Evolutionary conservation across 2,113 vertebrate species (phyloP).

Genomic region (Menura novaehollandiae): DNA sequence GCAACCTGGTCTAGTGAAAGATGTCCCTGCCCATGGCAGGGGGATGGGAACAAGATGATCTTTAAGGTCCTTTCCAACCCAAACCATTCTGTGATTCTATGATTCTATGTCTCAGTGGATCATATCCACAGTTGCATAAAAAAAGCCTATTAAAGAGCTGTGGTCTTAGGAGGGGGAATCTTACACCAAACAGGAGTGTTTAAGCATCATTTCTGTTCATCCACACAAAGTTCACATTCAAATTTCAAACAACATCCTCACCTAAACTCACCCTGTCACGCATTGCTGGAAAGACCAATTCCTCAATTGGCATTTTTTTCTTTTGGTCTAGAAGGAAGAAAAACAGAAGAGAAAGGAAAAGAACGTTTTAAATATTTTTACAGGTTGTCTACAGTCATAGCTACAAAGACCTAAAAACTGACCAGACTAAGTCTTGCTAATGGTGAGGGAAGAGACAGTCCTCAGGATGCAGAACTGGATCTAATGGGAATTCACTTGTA

Average conservation of each 20-base stretch:
- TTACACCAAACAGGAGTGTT: neutral
- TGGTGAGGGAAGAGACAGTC: fast-evolving
- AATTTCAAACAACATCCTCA: neutral
- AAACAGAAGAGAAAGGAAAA: neutral
- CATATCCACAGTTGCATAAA: neutral
- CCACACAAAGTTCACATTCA: neutral
- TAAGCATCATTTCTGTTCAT: neutral
- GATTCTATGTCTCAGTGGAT: neutral
- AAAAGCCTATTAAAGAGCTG: neutral
- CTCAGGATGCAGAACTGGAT: neutral
- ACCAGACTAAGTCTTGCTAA: neutral
- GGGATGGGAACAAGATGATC: neutral
- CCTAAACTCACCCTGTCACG: neutral
- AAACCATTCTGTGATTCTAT: neutral
- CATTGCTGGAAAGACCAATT: neutral
- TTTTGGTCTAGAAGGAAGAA: neutral
- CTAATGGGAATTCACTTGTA: neutral
- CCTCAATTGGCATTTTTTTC: neutral
- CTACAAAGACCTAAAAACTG: neutral
- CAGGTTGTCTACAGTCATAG: neutral
- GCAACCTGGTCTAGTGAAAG: neutral
- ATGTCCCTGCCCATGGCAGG: neutral
- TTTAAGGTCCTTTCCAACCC: neutral
- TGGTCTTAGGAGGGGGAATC: neutral
- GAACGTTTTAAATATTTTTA: neutral